Conservation (phyloP, 2,888 invertebrate species). For the Eueremaeus valkanovi region DNA sequence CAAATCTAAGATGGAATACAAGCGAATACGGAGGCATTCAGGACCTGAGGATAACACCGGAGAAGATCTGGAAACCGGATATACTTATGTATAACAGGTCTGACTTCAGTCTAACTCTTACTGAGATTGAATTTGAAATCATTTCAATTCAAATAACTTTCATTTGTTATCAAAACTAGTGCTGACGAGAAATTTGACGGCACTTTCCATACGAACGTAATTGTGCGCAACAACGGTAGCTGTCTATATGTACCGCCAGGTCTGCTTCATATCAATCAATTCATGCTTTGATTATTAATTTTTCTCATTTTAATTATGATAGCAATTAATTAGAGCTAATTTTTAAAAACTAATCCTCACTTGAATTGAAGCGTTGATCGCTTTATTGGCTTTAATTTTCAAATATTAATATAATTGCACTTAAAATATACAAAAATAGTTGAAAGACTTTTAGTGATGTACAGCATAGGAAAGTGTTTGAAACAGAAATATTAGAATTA, state of each 20-base stretch:
- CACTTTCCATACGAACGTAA: slow-evolving; percentile 96
- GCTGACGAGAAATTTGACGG: slow-evolving; percentile 99
- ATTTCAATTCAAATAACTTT: slow-evolving; percentile 22
- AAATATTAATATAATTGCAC: too few relatives aligned
- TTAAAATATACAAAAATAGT: too few relatives aligned
- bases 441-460: too few relatives aligned
- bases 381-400: too few relatives aligned
- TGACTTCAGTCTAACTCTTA: neutral
- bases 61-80: slow-evolving; percentile 97
- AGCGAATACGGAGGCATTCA: slow-evolving; percentile 93
- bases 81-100: slow-evolving; percentile 99
- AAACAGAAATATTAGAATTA: too few relatives aligned
- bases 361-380: too few relatives aligned
- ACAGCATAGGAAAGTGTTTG: neutral
- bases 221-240: slow-evolving; percentile 89
- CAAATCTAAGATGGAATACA: slow-evolving; percentile 96
- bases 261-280: neutral
- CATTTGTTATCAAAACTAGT: slow-evolving; percentile 59
- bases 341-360: too few relatives aligned
- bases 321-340: too few relatives aligned
- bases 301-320: too few relatives aligned
- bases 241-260: slow-evolving; percentile 94
- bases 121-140: slow-evolving; percentile 32
- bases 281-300: too few relatives aligned
- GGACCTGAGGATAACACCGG: slow-evolving; percentile 89